Evolutionary conservation across 2,113 vertebrate species (phyloP).

Genomic region (Silurus meridionalis): DNA sequence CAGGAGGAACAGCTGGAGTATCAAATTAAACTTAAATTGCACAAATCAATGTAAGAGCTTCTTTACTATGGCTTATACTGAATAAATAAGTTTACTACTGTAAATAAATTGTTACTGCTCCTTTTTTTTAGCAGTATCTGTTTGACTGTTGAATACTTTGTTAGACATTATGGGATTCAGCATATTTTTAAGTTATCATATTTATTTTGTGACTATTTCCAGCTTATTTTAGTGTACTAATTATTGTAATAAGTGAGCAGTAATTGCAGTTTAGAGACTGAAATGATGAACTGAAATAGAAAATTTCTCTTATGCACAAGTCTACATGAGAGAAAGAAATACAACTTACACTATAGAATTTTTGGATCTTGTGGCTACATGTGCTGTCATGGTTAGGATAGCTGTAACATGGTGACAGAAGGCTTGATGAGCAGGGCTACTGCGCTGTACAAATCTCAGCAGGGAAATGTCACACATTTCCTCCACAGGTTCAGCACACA

Average conservation of each 20-base stretch:
- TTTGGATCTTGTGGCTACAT: not conserved
- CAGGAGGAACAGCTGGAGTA: not conserved
- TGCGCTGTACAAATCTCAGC: conserved; percentile 41
- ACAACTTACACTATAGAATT: not conserved
- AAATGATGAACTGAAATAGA: not conserved
- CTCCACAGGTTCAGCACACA: conserved; percentile 40
- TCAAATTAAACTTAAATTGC: not conserved
- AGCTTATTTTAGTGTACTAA: too few species aligned
- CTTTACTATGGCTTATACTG: too few species aligned
- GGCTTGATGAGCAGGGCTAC: conserved; percentile 36
- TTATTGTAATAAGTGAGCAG: not conserved
- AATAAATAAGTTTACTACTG: too few species aligned
- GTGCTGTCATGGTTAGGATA: conserved; percentile 16
- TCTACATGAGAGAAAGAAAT: not conserved
- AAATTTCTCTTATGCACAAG: not conserved
- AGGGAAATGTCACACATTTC: conserved; percentile 49
- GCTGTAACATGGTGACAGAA: conserved; percentile 48
- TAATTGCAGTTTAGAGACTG: not conserved
- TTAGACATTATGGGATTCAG: too few species aligned
- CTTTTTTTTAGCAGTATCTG: too few species aligned
- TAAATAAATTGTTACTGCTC: too few species aligned
- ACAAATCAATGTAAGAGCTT: not conserved
- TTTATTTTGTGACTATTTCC: too few species aligned
- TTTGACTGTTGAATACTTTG: too few species aligned
- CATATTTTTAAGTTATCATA: too few species aligned